These are phyloP conservation scores for Sycophila texana DNA, from an alignment of 2,888 invertebrate genomes.

Conservation along the genomic window DNA sequence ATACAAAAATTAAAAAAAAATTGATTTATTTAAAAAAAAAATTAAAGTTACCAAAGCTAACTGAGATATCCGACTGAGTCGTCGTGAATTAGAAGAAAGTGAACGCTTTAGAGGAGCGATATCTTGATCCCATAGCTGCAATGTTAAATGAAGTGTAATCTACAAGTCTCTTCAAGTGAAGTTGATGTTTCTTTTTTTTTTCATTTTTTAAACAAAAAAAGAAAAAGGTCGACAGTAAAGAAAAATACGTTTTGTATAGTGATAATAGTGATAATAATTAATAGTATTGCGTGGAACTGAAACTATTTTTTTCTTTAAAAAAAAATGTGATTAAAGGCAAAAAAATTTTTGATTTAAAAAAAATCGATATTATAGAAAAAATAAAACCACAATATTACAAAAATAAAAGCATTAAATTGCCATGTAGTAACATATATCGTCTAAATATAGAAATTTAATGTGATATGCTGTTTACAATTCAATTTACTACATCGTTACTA, in stretches of 20 bases:
- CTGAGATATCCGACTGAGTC: conserved; percentile 89
- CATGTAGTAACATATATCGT: background rate
- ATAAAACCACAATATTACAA: background rate
- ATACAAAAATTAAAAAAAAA: conserved; percentile 9
- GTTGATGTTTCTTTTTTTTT: no score
- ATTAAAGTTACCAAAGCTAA: conserved; percentile 84
- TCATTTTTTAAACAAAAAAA: no score
- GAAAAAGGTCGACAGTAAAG: no score
- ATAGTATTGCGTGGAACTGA: no score
- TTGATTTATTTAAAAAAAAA: conserved; percentile 18
- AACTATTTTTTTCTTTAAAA: no score
- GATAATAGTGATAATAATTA: background rate
- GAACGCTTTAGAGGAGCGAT: conserved; percentile 90
- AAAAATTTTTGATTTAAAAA: no score
- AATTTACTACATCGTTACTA: background rate
- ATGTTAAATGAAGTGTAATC: conserved; percentile 59
- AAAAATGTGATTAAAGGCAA: no score
- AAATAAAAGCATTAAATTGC: conserved; percentile 17
- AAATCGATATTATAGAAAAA: no score
- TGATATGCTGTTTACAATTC: no score
- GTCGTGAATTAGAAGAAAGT: conserved; percentile 85
- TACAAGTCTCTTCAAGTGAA: no score
- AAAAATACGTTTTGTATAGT: conserved; percentile 13
- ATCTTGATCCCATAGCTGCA: conserved; percentile 91
- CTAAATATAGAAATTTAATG: conserved; percentile 6